Conservation (phyloP, 2,797 vertebrate genomes). For the Eutrigla gurnardus region DNA sequence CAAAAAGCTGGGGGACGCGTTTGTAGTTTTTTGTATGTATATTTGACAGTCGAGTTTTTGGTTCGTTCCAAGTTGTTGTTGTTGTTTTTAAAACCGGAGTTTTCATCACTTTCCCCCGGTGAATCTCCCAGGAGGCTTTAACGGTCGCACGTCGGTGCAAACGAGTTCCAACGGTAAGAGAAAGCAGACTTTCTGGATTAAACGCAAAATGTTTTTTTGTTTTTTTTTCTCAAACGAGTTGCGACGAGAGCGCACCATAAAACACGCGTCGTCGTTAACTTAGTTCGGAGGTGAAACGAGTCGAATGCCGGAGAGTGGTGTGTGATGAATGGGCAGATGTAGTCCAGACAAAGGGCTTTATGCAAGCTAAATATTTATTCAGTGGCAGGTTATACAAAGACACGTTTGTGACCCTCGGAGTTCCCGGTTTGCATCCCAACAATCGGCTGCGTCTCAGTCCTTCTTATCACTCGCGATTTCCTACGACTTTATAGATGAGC, state of each 20-base stretch:
- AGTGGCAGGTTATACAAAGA: conserved; percentile 55
- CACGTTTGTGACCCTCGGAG: conserved; percentile 65
- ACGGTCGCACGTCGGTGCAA: conserved; percentile 31
- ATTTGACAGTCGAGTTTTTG: conserved; percentile 1
- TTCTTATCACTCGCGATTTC: conserved; percentile 60
- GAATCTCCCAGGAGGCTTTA: conserved; percentile 54
- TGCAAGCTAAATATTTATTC: conserved; percentile 75
- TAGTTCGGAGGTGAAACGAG: not conserved
- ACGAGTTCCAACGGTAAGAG: conserved; percentile 76
- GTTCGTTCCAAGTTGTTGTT: not conserved
- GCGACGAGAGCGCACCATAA: not conserved
- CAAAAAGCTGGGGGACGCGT: conserved; percentile 26
- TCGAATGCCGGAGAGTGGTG: not conserved
- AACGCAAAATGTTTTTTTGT: not conserved
- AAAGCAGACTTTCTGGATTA: not conserved
- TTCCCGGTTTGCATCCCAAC: conserved; percentile 56
- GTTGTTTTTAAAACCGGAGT: conserved; percentile 34
- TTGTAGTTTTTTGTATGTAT: conserved; percentile 16
- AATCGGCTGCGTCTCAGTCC: conserved; percentile 54
- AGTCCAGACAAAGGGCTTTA: conserved; percentile 55
- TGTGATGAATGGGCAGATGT: conserved; percentile 25
- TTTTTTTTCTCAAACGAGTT: conserved; percentile 1
- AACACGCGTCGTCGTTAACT: not conserved
- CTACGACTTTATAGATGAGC: conserved; percentile 61
- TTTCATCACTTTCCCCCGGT: conserved; percentile 48